These are phyloP conservation scores for Umimayanthus kanabou DNA, from an alignment of 92 coral and sea anemone species.

Conservation along the genomic window DNA sequence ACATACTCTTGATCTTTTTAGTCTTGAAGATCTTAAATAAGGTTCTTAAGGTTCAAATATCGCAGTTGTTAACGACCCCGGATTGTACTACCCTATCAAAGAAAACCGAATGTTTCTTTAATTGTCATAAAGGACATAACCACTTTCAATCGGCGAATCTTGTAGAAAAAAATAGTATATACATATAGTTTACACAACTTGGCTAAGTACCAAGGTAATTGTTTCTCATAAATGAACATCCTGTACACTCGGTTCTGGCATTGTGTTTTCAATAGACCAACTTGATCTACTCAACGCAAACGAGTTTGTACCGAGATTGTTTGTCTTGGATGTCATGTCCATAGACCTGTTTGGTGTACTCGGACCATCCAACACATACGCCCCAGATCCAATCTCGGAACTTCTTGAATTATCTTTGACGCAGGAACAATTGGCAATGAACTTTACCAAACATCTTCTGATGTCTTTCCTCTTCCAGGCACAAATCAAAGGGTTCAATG, in stretches of 20 bases:
- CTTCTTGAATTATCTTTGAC: neutral
- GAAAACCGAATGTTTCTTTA: too few species aligned
- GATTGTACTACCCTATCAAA: neutral
- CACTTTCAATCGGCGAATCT: neutral
- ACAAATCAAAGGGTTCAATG: slow-evolving; percentile 77
- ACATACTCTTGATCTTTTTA: neutral
- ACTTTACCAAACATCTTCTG: slow-evolving; percentile 53
- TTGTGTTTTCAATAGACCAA: neutral
- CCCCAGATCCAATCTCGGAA: slow-evolving; percentile 28
- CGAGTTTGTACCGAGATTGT: slow-evolving; percentile 29
- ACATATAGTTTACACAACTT: neutral
- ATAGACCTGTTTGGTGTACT: slow-evolving; percentile 2
- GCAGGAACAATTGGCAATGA: slow-evolving; percentile 40
- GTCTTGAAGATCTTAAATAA: too few species aligned
- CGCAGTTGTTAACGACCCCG: neutral
- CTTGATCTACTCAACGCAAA: neutral
- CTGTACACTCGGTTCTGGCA: neutral
- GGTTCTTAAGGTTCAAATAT: too few species aligned
- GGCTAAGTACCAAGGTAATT: neutral
- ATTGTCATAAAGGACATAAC: neutral
- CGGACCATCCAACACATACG: neutral
- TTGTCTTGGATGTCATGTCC: slow-evolving; percentile 30
- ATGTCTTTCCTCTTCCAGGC: slow-evolving; percentile 70
- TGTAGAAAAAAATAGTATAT: neutral
- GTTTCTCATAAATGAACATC: slow-evolving; percentile 25